Percentiles rank a stretch among this genome's conserved stretches.
Evolutionary conservation across 1,140 invertebrate genomes (phyloP).

Genomic region (Pseudobourletiella spinata): DNA sequence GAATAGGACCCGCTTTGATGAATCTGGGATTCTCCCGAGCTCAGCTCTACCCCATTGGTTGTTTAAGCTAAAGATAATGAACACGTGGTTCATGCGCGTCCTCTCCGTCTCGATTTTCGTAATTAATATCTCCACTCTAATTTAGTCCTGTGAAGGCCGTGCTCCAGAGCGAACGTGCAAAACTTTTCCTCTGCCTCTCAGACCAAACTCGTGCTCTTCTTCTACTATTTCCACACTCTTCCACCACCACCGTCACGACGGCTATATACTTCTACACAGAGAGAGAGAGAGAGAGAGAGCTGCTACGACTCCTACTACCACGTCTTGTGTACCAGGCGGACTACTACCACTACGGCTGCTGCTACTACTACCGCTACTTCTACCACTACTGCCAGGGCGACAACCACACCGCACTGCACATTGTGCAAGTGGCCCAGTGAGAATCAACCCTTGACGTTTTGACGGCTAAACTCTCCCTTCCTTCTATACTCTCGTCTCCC

Average conservation of each 20-base stretch:
- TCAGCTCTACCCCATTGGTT: constrained; percentile 24
- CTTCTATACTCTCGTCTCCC: constrained; percentile 1
- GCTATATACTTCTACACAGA: not conserved
- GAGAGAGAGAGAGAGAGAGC: no score
- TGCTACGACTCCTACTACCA: no score
- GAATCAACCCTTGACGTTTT: no score
- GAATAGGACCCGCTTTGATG: constrained; percentile 26
- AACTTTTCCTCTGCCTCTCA: constrained; percentile 8
- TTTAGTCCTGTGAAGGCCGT: constrained; percentile 26
- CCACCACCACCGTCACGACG: no score
- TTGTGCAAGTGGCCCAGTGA: not conserved
- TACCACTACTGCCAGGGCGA: not conserved
- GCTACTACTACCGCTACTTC: no score
- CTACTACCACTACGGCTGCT: no score
- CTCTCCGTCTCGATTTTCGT: constrained; percentile 30
- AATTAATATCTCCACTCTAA: constrained; percentile 31
- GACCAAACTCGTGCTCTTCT: not conserved
- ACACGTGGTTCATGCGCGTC: constrained; percentile 35
- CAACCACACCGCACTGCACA: not conserved
- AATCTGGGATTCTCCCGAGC: constrained; percentile 18
- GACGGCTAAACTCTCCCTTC: not conserved
- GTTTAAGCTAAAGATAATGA: constrained; percentile 31
- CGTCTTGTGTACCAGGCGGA: no score
- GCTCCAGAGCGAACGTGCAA: constrained; percentile 27
- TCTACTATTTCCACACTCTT: no score